Evolutionary conservation across 2,888 invertebrate genomes (phyloP).

Genomic region (Oxystoma pomonae): DNA sequence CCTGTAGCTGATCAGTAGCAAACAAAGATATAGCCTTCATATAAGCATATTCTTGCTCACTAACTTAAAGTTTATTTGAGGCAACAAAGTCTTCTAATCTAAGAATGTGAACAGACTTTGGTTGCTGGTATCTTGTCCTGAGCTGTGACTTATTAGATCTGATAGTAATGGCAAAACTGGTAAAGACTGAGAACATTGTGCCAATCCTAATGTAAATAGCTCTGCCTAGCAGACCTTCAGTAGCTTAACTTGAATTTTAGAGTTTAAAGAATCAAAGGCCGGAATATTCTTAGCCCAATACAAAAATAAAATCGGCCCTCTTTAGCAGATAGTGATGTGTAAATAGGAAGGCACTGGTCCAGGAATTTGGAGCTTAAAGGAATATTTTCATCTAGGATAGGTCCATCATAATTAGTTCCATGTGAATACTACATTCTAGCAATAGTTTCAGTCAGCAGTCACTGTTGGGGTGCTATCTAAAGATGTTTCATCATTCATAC

Average conservation of each 20-base stretch:
- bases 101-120: constrained; percentile 74
- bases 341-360: constrained; percentile 82
- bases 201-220: constrained; percentile 84
- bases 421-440: constrained; percentile 49
- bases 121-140: constrained; percentile 74
- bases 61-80: constrained; percentile 67
- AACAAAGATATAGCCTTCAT: constrained; percentile 75
- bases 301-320: constrained; percentile 83
- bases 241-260: constrained; percentile 77
- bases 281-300: constrained; percentile 87
- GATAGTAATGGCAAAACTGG: constrained; percentile 78
- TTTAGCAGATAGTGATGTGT: constrained; percentile 92
- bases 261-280: constrained; percentile 68
- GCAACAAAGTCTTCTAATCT: constrained; percentile 80
- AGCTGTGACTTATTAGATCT: constrained; percentile 71
- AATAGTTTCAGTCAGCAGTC: constrained; percentile 57
- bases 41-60: constrained; percentile 84
- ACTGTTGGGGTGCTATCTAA: constrained; percentile 52
- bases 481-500: constrained; percentile 55
- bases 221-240: constrained; percentile 91
- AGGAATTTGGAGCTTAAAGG: constrained; percentile 74
- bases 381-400: constrained; percentile 63
- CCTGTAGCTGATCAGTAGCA: constrained; percentile 57
- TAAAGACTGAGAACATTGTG: constrained; percentile 77
- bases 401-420: constrained; percentile 52